Base-by-base conservation (phyloP, 1,140 invertebrate species). In the Triops cancriformis region DNA sequence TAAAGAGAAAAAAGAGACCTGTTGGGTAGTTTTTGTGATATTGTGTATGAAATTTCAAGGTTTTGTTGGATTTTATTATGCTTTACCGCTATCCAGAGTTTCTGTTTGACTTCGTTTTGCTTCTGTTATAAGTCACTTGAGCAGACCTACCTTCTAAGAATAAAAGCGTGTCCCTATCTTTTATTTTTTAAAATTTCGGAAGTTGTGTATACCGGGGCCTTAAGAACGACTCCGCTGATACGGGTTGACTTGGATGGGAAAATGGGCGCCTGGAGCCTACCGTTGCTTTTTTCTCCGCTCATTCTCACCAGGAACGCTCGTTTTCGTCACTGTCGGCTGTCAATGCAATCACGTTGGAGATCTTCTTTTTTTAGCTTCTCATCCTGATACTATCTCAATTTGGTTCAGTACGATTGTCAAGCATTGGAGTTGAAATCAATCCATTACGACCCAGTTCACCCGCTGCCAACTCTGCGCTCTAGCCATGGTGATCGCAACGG, bases 331-430 rank as follows among this genome's bases (percentile, higher is more conserved):
- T 18, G 9, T 64, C 51, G 23, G 14, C 51, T 18, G 23, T 64
- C 5, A 10, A 10, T 64, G 18, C 51, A 64, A 64, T 64, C 51
- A 23, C 51, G 51, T 23, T 7, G 51, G 6, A 18, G 51, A 64
- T 64, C 18, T 64, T 23, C 23, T 18, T 64, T 64, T 64, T 18
- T 10, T 64, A 64, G 45, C 45, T 64, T 18, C 51, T 64, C 18
- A 64, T 64, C 51, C 51, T 64, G 51, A 64, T 64, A 18, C 51
- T 64, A 64, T 64, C 51, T n/a, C 51, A 23, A 64, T 64, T 64
- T 64, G 51, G 51, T 64, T 23, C 51, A 64, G 18, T 64, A 14
- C 51, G 7, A 64, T 64, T n/a, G 51, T 64, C 51, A 18, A n/a
- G 23, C 0, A 18, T 64, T 18, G 45, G 51, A 64, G 51, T 64